A percentile compares a stretch with the other conserved stretches of the same genome.
phyloP scores from a whole-genome alignment of 2,113 vertebrate species.

The Sceloporus undulatus region DNA sequence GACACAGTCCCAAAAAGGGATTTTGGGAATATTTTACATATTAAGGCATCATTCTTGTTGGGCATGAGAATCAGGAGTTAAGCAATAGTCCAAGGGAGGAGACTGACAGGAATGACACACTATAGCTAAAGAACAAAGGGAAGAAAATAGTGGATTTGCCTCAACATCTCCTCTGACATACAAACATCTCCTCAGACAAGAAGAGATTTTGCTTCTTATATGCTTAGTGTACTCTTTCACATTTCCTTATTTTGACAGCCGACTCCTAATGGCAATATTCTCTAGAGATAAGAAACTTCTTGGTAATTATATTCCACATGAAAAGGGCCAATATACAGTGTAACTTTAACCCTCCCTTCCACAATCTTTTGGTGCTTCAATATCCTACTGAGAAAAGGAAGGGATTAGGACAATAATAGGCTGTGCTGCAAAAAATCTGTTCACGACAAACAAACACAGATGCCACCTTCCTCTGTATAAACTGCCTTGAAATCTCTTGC shows the following conservation, averaged over 20 bases:
- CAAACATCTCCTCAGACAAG: neutral
- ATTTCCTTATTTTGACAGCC: neutral
- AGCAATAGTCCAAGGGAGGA: neutral
- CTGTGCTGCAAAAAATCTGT: neutral
- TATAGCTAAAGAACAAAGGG: neutral
- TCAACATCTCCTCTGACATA: neutral
- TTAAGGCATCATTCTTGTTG: neutral
- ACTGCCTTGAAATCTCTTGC: slow-evolving; percentile 18
- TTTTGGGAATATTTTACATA: neutral
- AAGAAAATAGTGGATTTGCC: too few species aligned
- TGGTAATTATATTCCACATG: slow-evolving; percentile 12
- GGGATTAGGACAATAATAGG: neutral
- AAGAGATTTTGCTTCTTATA: neutral
- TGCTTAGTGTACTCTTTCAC: neutral
- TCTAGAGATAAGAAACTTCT: neutral
- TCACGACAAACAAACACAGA: slow-evolving; percentile 32
- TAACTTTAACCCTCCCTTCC: slow-evolving; percentile 9
- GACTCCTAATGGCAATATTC: neutral
- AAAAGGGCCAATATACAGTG: slow-evolving; percentile 3
- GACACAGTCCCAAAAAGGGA: neutral
- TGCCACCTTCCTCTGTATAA: slow-evolving; percentile 29
- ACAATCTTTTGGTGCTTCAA: neutral
- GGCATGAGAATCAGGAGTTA: neutral
- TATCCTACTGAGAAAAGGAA: neutral
- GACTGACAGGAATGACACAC: too few species aligned